Evolutionary conservation across 2,888 invertebrate species (phyloP).

Genomic region (Agrochola macilenta): DNA sequence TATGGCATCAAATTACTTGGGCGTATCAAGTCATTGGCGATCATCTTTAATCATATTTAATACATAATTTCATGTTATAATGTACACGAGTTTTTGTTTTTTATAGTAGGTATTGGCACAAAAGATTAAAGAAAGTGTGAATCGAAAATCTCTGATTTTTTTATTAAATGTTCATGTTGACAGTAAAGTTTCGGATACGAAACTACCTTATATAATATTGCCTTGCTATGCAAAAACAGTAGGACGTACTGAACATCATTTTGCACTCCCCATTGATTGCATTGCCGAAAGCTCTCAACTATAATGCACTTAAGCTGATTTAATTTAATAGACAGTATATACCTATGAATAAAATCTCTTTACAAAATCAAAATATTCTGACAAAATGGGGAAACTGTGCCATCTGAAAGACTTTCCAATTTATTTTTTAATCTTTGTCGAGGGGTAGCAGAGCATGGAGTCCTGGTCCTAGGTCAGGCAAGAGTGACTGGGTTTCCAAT

Average conservation of each 20-base stretch:
- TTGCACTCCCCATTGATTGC: conserved; percentile 48
- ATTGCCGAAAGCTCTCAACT: conserved; percentile 38
- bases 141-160: background rate
- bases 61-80: too few species aligned
- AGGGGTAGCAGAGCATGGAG: background rate
- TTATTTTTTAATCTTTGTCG: background rate
- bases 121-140: background rate
- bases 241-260: conserved; percentile 18
- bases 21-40: too few species aligned
- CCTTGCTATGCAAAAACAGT: conserved; percentile 13
- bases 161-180: background rate
- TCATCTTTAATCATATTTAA: too few species aligned
- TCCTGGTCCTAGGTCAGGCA: background rate
- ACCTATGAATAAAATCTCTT: background rate
- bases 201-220: background rate
- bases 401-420: background rate
- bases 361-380: background rate
- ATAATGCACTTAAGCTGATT: conserved; percentile 26
- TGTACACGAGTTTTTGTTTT: too few species aligned
- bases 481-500: background rate
- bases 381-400: background rate
- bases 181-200: background rate
- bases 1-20: too few species aligned
- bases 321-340: conserved; percentile 29
- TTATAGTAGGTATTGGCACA: too few species aligned